Evolutionary conservation across 2,888 invertebrate species (phyloP), one percentile per base, ranked within the genome.

Genomic region (Sarcophaga subvicina): DNA sequence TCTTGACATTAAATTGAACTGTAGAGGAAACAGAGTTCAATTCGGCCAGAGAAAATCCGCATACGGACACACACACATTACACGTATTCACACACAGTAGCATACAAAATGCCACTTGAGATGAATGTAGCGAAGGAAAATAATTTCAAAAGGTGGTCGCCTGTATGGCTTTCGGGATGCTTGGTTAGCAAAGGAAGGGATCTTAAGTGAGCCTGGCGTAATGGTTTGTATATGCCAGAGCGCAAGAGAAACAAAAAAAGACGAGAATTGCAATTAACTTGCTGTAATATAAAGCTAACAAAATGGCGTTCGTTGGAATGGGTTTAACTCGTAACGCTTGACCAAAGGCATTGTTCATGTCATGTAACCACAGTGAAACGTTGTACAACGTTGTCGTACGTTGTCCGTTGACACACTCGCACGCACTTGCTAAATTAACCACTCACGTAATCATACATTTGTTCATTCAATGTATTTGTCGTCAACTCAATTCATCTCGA

Each of bases 1-100:
- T 84, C 76, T 84, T 84, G 84, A 79, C 81, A 84, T 79, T 81
- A 84, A 84, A 81, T 84, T 87, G 84, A 84, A 87, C 84, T 76
- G 75, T 72, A 72, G 75, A 87, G 84, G 80, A 76, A 84, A 77
- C 77, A 37, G 22, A 78, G 69, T 78, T 45, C 22, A 69, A 75
- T 75, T 25, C 70, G 73, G 83, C 78, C 80, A 22, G 63, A 49
- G 86, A 77, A 73, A 76, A 73, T 67, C 10, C 72, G 66, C 83
- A 81, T 37, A 54, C 14, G 45, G 20, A n/a, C 59, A 37, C 12
- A 12, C 37, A 27, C n/a, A 69, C 45, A n/a, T 54, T 6, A n/a
- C 10, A 54, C 17, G 0, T 54, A 17, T 14, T 14, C 20, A 62
- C 22, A 20, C 12, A 27, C n/a, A 69, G 25, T n/a, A 25, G 12